Evolutionary conservation across 2,888 invertebrate species (phyloP).

Genomic region (Netelia fuscicornis): DNA sequence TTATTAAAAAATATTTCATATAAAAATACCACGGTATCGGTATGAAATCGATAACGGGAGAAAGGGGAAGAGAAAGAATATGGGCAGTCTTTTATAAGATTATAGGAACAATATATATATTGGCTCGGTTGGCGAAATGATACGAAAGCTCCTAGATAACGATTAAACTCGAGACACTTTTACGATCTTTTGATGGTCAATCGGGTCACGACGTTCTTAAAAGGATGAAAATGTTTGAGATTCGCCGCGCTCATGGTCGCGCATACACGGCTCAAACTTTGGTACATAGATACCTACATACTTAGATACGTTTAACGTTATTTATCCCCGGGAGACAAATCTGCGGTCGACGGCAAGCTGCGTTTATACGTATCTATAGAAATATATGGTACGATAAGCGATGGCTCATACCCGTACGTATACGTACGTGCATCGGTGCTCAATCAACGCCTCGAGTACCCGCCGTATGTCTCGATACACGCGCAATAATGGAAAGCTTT

Average conservation of each 20-base stretch:
- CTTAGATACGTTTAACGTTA: not conserved
- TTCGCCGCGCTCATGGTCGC: slow-evolving; percentile 9
- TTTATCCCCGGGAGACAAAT: slow-evolving; percentile 7
- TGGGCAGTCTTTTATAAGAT: not conserved
- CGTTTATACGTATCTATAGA: slow-evolving; percentile 1
- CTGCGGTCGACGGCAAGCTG: slow-evolving; percentile 15
- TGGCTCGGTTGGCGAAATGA: slow-evolving; percentile 8
- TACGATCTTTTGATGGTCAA: slow-evolving; percentile 54
- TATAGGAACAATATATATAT: slow-evolving; percentile 6
- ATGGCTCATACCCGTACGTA: too few species aligned
- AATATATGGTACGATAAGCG: too few species aligned
- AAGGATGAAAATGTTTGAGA: slow-evolving; percentile 43
- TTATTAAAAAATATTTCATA: slow-evolving; percentile 28
- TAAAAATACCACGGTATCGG: slow-evolving; percentile 18
- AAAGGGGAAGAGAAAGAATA: not conserved
- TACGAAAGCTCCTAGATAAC: slow-evolving; percentile 34
- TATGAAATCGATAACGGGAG: slow-evolving; percentile 6
- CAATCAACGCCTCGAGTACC: too few species aligned
- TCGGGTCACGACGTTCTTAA: slow-evolving; percentile 4
- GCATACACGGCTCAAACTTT: not conserved
- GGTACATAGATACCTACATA: not conserved
- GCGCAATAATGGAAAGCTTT: not conserved
- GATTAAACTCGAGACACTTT: slow-evolving; percentile 48
- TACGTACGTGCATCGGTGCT: too few species aligned
- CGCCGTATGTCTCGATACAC: too few species aligned